Percentiles rank a stretch among this genome's conserved stretches.
Conservation (phyloP, 2,797 vertebrate species). For the Gallinago nigripennis region DNA sequence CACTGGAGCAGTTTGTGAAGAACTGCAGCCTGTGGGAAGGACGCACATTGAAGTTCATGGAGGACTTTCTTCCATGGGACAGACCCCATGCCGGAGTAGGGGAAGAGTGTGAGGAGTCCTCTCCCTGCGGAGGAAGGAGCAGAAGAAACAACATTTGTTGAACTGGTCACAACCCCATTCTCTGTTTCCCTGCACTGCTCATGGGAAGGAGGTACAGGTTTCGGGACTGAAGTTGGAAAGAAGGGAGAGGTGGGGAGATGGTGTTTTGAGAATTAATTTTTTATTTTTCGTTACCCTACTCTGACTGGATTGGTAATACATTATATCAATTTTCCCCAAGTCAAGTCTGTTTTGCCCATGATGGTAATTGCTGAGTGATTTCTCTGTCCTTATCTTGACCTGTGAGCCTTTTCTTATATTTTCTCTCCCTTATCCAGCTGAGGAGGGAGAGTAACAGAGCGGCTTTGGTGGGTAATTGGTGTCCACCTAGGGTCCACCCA, state of each 20-base stretch:
- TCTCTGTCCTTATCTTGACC: neutral
- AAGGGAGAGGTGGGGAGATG: neutral
- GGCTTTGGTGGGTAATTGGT: neutral
- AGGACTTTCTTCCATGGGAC: neutral
- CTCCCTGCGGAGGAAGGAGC: neutral
- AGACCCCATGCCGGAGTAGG: neutral
- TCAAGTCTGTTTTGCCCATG: neutral
- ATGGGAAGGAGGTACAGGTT: neutral
- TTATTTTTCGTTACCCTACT: neutral
- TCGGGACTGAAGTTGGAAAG: neutral
- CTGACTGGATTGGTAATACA: neutral
- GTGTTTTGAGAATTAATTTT: neutral
- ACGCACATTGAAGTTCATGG: neutral
- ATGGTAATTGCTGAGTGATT: neutral
- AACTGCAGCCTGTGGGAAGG: neutral
- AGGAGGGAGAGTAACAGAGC: neutral
- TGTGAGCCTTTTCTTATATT: neutral
- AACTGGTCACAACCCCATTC: neutral
- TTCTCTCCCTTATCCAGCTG: neutral
- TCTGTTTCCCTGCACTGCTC: neutral
- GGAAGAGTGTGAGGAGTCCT: neutral
- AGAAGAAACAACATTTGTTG: neutral
- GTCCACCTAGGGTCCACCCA: neutral
- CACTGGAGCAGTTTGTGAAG: neutral
- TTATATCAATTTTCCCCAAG: neutral